phyloP scores from a whole-genome alignment of 1,140 invertebrate species.

The Yoshiicerus persimilis region DNA sequence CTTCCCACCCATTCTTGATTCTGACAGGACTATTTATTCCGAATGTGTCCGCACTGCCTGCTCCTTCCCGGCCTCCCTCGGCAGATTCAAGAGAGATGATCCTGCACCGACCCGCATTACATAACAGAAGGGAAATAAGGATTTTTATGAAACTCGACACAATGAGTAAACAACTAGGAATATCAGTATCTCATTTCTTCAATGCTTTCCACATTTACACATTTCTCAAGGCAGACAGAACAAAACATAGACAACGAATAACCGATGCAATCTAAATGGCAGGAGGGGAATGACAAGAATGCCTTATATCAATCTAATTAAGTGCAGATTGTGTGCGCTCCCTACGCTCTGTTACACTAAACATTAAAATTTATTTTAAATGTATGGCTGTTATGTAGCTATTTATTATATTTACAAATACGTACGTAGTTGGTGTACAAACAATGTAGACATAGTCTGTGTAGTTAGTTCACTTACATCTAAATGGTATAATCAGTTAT shows the following conservation, averaged over 20 bases:
- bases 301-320: background rate
- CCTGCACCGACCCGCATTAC: background rate
- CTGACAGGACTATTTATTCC: conserved; percentile 6
- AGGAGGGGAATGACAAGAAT: background rate
- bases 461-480: too few species aligned
- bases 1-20: conserved; percentile 19
- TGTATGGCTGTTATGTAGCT: background rate
- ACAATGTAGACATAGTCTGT: background rate
- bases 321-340: background rate
- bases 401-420: background rate
- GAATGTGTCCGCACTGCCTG: background rate
- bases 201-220: conserved; percentile 6
- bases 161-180: background rate
- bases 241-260: background rate
- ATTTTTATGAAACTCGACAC: conserved; percentile 2
- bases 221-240: background rate
- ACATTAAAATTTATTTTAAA: background rate
- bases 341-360: background rate
- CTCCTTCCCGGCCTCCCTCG: background rate
- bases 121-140: background rate
- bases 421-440: background rate
- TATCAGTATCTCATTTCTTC: background rate
- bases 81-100: background rate
- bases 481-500: background rate
- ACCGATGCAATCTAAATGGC: background rate